Evolutionary conservation across 1,140 invertebrate species (phyloP), one percentile per base, ranked within the genome.

Genomic region (Macrotrachela quadricornifera): DNA sequence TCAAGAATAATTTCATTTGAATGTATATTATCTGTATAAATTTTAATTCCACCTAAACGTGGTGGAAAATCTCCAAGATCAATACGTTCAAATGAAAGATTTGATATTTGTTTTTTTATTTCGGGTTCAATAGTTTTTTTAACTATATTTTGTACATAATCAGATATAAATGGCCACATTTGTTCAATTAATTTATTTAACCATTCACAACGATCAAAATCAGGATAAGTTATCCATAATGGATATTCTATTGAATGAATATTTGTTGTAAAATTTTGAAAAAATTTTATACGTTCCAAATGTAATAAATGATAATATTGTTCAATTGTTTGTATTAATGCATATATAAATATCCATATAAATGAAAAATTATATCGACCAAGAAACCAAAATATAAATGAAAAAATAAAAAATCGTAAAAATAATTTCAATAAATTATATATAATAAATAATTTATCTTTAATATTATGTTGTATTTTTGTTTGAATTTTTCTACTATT

Each of bases 1-100:
- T 95, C 90, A 78, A 95, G 80, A 56, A 94, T 84, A 55, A 94
- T 90, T 75, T 95, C 88, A 74, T 87, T 81, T 57, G 87, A 75
- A 16, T 82, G 80, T 46, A 87, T 79, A 67, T 90, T 84, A 67
- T 83, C 83, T n/a, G 88, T 85, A 63, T 94, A 92, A 8, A 88
- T 85, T 74, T 92, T 94, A 0, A 94, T 79, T 18, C 86, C 85
- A 49, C 86, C 85, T 59, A 94, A 79, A 61, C 86, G 77, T 15
- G 85, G 81, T 37, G 87, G 85, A 58, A 71, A 67, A 56, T 85
- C 82, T 50, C 88, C 90, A 30, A 95, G 73, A 53, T 91, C 82
- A 64, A 94, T 81, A 62, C 83, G 79, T 62, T 87, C 83, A 66
- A 96, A 94, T 59, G 80, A 79, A 65, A 95, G 94, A 9, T 81